A percentile compares a stretch with the other conserved stretches of the same genome.
Conservation (phyloP, 2,888 invertebrate genomes). For the Ischnus inquisitorius region DNA sequence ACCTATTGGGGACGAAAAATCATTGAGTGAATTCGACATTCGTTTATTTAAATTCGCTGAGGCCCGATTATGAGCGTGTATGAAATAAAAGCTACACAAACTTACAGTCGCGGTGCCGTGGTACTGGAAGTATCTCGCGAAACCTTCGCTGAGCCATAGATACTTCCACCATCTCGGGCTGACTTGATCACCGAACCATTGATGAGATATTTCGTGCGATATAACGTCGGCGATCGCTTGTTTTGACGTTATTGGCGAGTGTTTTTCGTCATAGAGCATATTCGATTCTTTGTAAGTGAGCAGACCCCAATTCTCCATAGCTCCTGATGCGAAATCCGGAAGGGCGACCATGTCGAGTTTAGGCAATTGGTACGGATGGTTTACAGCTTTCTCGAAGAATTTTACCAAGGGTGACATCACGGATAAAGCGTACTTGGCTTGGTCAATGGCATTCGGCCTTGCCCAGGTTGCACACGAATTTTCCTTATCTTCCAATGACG, state of each 20-base stretch:
- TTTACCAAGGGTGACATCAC: conserved; percentile 85
- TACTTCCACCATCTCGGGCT: conserved; percentile 84
- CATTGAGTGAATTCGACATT: background rate
- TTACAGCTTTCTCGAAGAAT: conserved; percentile 84
- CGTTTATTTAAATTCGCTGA: background rate
- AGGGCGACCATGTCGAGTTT: conserved; percentile 87
- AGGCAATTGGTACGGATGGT: conserved; percentile 84
- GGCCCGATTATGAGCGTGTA: background rate
- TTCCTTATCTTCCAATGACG: conserved; percentile 73
- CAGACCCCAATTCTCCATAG: conserved; percentile 86
- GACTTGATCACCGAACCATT: conserved; percentile 86
- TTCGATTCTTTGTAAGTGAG: conserved; percentile 89
- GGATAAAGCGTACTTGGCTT: conserved; percentile 88
- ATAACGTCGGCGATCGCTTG: conserved; percentile 82
- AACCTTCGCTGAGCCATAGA: conserved; percentile 86
- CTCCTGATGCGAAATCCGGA: conserved; percentile 87
- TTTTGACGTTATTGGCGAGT: conserved; percentile 72
- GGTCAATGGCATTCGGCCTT: conserved; percentile 89
- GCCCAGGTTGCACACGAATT: conserved; percentile 85
- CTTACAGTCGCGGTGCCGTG: conserved; percentile 74
- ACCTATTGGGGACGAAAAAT: conserved; percentile 85
- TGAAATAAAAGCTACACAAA: no score
- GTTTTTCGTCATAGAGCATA: conserved; percentile 89
- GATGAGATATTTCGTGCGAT: conserved; percentile 87
- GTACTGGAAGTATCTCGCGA: conserved; percentile 87